A percentile compares a stretch with the other conserved stretches of the same genome.
Conservation (phyloP, 2,888 invertebrate species). For the Octodonta nipae region DNA sequence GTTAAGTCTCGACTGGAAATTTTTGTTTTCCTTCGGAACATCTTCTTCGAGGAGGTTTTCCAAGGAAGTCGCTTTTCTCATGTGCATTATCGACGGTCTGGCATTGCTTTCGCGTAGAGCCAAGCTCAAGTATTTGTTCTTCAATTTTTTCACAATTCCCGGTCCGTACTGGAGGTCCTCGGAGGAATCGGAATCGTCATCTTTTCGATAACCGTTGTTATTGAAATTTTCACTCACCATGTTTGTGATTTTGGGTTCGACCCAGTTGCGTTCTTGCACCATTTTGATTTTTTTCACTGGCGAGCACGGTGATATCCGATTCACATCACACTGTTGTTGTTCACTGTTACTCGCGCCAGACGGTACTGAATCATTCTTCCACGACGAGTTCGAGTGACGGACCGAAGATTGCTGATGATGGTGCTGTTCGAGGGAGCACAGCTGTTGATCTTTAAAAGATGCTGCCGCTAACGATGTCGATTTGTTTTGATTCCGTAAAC, state of each 20-base stretch:
- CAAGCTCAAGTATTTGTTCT: conserved; percentile 74
- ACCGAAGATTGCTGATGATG: conserved; percentile 11
- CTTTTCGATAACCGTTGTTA: conserved; percentile 23
- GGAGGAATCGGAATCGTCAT: conserved; percentile 43
- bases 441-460: conserved; percentile 12
- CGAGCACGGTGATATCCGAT: conserved; percentile 2
- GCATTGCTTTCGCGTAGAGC: conserved; percentile 56
- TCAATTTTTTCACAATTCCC: conserved; percentile 77
- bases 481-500: conserved; percentile 44
- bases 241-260: conserved; percentile 16
- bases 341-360: not conserved
- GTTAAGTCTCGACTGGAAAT: conserved; percentile 22
- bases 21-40: conserved; percentile 18
- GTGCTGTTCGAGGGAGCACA: conserved; percentile 7
- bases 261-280: conserved; percentile 38
- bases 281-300: conserved; percentile 29
- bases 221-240: conserved; percentile 18
- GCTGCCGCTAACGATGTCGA: conserved; percentile 8
- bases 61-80: conserved; percentile 70
- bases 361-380: not conserved
- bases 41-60: conserved; percentile 71
- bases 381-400: conserved; percentile 5
- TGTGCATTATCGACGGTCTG: conserved; percentile 51
- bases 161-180: conserved; percentile 84
- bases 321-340: not conserved